These are phyloP conservation scores for Anoplius nigerrimus DNA, from an alignment of 2,888 invertebrate genomes.

Conservation along the genomic window DNA sequence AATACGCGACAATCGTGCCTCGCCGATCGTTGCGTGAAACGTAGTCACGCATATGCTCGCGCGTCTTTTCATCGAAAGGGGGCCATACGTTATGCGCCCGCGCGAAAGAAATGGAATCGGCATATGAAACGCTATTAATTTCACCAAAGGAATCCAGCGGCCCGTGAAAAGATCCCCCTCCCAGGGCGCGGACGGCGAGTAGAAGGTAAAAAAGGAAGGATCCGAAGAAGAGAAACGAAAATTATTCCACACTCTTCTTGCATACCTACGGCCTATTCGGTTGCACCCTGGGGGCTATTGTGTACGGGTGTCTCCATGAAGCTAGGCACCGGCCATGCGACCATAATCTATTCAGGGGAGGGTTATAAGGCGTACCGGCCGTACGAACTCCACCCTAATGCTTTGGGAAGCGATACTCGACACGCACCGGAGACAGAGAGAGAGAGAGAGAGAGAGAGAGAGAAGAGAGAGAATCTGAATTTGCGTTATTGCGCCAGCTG, in stretches of 20 bases:
- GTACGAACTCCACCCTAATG: slow-evolving; percentile 59
- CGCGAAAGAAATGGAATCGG: slow-evolving; percentile 46
- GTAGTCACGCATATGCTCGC: slow-evolving; percentile 59
- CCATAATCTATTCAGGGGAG: slow-evolving; percentile 51
- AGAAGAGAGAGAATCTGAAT: neutral
- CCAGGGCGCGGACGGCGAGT: slow-evolving; percentile 19
- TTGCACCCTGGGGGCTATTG: slow-evolving; percentile 67
- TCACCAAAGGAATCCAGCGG: slow-evolving; percentile 67
- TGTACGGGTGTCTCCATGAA: slow-evolving; percentile 49
- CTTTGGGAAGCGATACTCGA: slow-evolving; percentile 32
- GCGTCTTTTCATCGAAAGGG: slow-evolving; percentile 23
- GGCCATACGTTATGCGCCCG: slow-evolving; percentile 60
- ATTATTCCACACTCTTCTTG: slow-evolving; percentile 48
- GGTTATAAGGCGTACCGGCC: slow-evolving; percentile 30
- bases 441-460: neutral
- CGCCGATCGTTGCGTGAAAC: slow-evolving; percentile 20
- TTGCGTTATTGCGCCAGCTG: too few relatives aligned
- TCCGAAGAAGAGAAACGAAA: slow-evolving; percentile 44
- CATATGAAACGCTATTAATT: slow-evolving; percentile 71
- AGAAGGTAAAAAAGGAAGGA: too few relatives aligned
- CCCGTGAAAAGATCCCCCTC: slow-evolving; percentile 66
- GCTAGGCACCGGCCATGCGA: slow-evolving; percentile 55
- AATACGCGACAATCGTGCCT: neutral
- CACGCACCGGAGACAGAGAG: neutral
- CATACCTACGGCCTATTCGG: slow-evolving; percentile 58